Evolutionary conservation across 2,888 invertebrate species (phyloP), one percentile per base, ranked within the genome.

Genomic region (Pimpla rufipes): DNA sequence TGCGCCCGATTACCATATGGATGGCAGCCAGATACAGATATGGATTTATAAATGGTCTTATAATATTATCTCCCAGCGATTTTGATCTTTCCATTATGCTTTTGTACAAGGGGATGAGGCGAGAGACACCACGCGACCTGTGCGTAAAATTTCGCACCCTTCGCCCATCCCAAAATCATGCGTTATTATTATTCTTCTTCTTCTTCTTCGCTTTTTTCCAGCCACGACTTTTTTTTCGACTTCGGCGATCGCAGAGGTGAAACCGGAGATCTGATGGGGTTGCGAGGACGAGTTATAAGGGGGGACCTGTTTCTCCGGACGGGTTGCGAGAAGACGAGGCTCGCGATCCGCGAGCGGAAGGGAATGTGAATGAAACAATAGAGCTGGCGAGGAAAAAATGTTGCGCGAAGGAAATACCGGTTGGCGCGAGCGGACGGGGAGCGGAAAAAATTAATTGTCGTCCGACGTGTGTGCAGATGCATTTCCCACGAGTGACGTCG

Each of bases 291-390:
- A 59, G 23, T 42, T 11, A 40, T 42, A 67, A n/a, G 42, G 23
- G 42, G 70, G 67, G 82, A 83, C 83, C 83, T 83, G 83, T 83
- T 83, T 70, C 79, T 71, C 66, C n/a, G n/a, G 50, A 52, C 29
- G 29, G 35, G n/a, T n/a, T n/a, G n/a, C 50, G 67, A 62, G 35
- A 66, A 1, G 23, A 62, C 6, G 3, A 59, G 18, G 21, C 55
- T n/a, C 45, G 13, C 29, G 45, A 11, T 42, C 18, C 59, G 45
- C 13, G 23, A 76, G 59, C 57, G 79, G 45, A 55, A 80, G 68
- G 37, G 77, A 79, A 80, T 57, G 23, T 21, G 16, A 73, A 57
- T 76, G 83, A 83, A 83, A 83, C 83, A 83, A 83, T 83, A 62
- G 79, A 13, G 29, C 29, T 45, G 62, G 62, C 45, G 52, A 40